These are phyloP conservation scores for Euplagia quadripunctaria DNA, from an alignment of 2,888 invertebrate genomes.

Conservation along the genomic window DNA sequence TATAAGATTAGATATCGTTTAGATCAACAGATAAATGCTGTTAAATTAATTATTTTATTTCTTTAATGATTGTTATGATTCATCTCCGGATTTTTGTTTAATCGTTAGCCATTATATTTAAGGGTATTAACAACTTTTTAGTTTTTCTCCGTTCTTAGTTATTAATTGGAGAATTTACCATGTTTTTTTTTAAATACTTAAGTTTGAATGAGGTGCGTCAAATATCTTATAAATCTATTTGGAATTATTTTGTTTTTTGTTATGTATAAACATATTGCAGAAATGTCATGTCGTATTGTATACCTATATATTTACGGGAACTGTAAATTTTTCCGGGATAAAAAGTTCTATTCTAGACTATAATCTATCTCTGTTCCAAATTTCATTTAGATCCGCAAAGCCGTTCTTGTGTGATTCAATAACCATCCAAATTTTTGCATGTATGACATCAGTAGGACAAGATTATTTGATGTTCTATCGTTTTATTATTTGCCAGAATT, in stretches of 20 bases:
- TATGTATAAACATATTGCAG: neutral
- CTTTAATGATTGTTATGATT: slow-evolving; percentile 1
- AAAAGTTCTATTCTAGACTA: too few species aligned
- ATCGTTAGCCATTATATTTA: neutral
- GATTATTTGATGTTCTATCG: too few species aligned
- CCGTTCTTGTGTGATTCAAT: too few species aligned
- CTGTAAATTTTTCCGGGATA: too few species aligned
- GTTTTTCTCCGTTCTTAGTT: neutral
- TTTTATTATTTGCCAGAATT: too few species aligned
- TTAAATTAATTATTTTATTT: slow-evolving; percentile 8
- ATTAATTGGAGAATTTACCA: neutral
- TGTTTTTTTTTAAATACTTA: neutral
- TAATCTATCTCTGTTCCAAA: too few species aligned
- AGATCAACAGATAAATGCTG: slow-evolving; percentile 6
- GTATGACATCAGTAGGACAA: too few species aligned
- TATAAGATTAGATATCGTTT: neutral
- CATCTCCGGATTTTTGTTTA: neutral
- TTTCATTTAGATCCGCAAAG: too few species aligned
- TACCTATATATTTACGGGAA: too few species aligned
- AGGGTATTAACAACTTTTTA: slow-evolving; percentile 2
- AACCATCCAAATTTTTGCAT: too few species aligned
- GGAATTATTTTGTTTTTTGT: neutral
- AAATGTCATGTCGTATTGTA: neutral
- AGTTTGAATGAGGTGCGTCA: neutral
- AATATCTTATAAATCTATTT: neutral